Percentiles rank a stretch among this genome's conserved stretches.
Conservation (phyloP, 2,888 invertebrate genomes). For the Ellobium chinense region DNA sequence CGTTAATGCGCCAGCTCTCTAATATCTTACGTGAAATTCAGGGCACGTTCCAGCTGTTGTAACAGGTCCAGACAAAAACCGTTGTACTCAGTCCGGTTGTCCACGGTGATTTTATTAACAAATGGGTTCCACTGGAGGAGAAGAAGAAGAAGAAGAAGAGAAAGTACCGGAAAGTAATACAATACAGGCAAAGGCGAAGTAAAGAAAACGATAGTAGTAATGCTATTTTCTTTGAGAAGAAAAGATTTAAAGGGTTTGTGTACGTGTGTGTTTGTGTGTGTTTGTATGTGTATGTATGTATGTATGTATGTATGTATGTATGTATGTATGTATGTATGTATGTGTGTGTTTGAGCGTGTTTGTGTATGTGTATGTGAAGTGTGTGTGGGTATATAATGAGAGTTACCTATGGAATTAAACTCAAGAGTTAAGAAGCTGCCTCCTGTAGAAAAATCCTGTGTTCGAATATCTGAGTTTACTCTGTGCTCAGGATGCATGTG, state of each 20-base stretch:
- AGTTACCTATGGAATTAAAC: too few species aligned
- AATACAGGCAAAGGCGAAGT: too few species aligned
- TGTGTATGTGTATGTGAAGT: too few species aligned
- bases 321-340: background rate
- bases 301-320: background rate
- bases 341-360: background rate
- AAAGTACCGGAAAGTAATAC: background rate
- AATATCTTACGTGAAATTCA: constrained; percentile 45
- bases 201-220: too few species aligned
- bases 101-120: background rate
- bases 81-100: background rate
- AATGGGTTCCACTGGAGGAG: constrained; percentile 37
- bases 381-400: too few species aligned
- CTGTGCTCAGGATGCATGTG: too few species aligned
- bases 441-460: too few species aligned
- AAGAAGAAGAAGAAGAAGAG: background rate
- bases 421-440: too few species aligned
- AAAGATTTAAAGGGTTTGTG: background rate
- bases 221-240: too few species aligned
- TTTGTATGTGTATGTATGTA: background rate
- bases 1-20: too few species aligned
- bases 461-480: too few species aligned
- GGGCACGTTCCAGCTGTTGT: constrained; percentile 8
- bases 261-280: background rate
- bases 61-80: constrained; percentile 45